These are phyloP conservation scores for Melanotaenia pygmaea DNA, from an alignment of 2,797 vertebrate genomes.

Conservation along the genomic window DNA sequence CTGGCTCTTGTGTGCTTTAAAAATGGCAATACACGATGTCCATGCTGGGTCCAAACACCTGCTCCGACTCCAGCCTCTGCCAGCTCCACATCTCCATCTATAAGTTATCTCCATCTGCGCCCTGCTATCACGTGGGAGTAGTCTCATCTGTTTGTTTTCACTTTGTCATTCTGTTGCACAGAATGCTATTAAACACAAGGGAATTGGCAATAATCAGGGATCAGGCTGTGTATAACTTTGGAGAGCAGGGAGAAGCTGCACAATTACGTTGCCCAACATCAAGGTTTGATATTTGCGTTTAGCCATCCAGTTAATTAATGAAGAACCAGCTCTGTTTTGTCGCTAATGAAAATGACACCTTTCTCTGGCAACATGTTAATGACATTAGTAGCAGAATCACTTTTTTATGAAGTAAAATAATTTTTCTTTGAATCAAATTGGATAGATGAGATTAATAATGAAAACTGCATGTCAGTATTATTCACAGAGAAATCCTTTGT, in stretches of 20 bases:
- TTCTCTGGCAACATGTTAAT: conserved; percentile 4
- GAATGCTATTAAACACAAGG: conserved; percentile 72
- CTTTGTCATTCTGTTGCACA: conserved; percentile 67
- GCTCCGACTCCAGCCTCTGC: conserved; percentile 63
- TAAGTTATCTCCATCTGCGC: conserved; percentile 77
- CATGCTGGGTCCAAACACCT: conserved; percentile 77
- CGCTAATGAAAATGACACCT: conserved; percentile 18
- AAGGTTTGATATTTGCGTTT: conserved; percentile 63
- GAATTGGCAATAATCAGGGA: conserved; percentile 71
- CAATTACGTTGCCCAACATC: conserved; percentile 50
- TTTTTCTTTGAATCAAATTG: conserved; percentile 7
- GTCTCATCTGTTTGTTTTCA: conserved; percentile 80
- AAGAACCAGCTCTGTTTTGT: conserved; percentile 31
- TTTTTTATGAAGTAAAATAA: background rate
- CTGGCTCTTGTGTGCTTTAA: conserved; percentile 54
- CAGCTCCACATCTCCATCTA: conserved; percentile 71
- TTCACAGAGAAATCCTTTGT: conserved; percentile 5
- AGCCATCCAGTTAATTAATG: conserved; percentile 47
- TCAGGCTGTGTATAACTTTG: conserved; percentile 54
- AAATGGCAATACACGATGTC: conserved; percentile 64
- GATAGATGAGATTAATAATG: background rate
- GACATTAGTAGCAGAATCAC: background rate
- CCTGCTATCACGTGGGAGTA: conserved; percentile 65
- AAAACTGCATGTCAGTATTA: conserved; percentile 6
- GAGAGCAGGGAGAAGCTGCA: conserved; percentile 47